These are phyloP conservation scores for Chironomus tepperi DNA, from an alignment of 1,140 invertebrate species.

Conservation along the genomic window DNA sequence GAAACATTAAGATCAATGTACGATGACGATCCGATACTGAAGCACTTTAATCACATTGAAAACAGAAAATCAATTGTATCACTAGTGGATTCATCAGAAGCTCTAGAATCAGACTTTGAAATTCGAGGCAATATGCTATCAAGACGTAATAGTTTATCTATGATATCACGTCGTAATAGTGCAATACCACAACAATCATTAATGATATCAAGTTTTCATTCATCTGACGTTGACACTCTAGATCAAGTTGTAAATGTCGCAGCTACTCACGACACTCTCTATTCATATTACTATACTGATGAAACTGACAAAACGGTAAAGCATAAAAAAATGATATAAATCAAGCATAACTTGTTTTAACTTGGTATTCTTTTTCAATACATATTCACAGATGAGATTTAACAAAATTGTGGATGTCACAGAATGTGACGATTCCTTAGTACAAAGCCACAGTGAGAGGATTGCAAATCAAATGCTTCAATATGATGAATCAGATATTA, in stretches of 20 bases:
- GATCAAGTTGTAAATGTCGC: conserved; percentile 79
- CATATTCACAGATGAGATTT: conserved; percentile 54
- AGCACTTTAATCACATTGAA: conserved; percentile 16
- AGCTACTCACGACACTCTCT: conserved; percentile 73
- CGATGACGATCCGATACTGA: neutral
- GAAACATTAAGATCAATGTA: neutral
- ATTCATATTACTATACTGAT: conserved; percentile 85
- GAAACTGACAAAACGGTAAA: conserved; percentile 64
- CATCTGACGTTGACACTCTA: conserved; percentile 62
- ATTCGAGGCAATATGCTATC: neutral
- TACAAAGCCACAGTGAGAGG: neutral
- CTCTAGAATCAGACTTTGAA: neutral
- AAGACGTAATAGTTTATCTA: neutral
- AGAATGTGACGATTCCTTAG: conserved; percentile 45
- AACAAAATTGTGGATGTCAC: conserved; percentile 83
- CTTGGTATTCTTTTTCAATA: conserved; percentile 26
- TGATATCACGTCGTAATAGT: neutral
- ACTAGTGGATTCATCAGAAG: neutral
- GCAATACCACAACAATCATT: neutral
- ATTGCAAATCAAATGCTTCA: neutral
- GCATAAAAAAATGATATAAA: too few species aligned
- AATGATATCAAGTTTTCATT: conserved; percentile 26
- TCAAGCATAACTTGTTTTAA: neutral
- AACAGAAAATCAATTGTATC: conserved; percentile 20
- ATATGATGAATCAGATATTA: neutral